Evolutionary conservation across 2,113 vertebrate species (phyloP).

Genomic region (Kryptolebias marmoratus): DNA sequence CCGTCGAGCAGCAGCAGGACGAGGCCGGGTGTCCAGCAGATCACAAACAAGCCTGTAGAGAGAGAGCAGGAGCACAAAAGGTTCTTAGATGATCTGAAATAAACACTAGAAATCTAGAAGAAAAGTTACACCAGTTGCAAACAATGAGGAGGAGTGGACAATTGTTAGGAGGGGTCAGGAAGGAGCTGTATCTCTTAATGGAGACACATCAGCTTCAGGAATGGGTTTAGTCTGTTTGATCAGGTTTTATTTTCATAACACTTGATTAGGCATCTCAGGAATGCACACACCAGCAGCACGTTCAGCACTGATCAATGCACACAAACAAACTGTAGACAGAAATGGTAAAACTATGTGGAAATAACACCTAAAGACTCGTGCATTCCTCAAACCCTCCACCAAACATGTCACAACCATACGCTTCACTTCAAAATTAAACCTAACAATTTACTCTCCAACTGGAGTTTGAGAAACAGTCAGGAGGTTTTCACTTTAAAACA

Average conservation of each 20-base stretch:
- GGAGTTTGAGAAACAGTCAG: neutral
- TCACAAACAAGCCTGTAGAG: conserved; percentile 76
- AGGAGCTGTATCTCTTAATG: conserved; percentile 41
- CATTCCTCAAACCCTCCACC: neutral
- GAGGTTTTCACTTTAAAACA: neutral
- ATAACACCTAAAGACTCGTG: conserved; percentile 39
- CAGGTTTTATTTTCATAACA: conserved; percentile 67
- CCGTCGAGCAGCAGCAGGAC: conserved; percentile 88
- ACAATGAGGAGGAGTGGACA: conserved; percentile 37
- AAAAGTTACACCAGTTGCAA: neutral
- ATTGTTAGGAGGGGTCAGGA: conserved; percentile 4
- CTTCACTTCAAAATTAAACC: neutral
- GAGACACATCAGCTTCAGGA: conserved; percentile 27
- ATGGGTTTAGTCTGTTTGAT: conserved; percentile 56
- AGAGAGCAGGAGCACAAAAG: neutral
- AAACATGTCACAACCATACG: conserved; percentile 2
- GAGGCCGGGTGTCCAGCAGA: conserved; percentile 91
- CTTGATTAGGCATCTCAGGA: conserved; percentile 54
- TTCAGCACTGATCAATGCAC: conserved; percentile 29
- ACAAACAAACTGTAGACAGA: conserved; percentile 4
- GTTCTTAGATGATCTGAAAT: conserved; percentile 3
- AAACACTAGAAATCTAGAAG: neutral
- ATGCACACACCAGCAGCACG: conserved; percentile 60
- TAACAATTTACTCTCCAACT: neutral
- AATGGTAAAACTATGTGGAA: conserved; percentile 13